A percentile compares a stretch with the other conserved stretches of the same genome.
Evolutionary conservation across 1,140 invertebrate species (phyloP).

Genomic region (Trypoxylus dichotomus): DNA sequence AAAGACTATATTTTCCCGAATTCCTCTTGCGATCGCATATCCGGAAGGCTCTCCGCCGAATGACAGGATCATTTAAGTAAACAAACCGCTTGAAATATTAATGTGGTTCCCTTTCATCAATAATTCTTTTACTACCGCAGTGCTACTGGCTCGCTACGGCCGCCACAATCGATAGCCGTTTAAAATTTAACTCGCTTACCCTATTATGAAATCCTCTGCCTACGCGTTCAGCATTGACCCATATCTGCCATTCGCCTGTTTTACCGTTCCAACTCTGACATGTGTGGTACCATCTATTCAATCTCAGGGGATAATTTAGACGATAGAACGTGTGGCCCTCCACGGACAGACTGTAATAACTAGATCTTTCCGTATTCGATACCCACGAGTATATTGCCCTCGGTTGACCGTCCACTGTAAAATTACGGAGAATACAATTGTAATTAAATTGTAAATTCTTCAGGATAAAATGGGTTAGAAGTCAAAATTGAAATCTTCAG

Average conservation of each 20-base stretch:
- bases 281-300: conserved; percentile 82
- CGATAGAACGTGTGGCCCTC: conserved; percentile 79
- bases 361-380: conserved; percentile 73
- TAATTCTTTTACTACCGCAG: neutral
- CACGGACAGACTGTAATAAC: conserved; percentile 77
- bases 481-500: too few species aligned
- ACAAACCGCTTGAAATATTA: conserved; percentile 3
- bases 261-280: conserved; percentile 85
- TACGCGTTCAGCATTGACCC: conserved; percentile 80
- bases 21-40: neutral
- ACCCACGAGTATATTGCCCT: conserved; percentile 76
- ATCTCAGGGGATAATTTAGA: conserved; percentile 76
- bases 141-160: neutral
- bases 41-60: neutral
- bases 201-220: conserved; percentile 81
- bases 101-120: neutral
- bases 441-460: conserved; percentile 9
- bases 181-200: conserved; percentile 58
- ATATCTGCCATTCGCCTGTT: conserved; percentile 84
- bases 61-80: neutral
- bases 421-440: conserved; percentile 2
- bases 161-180: neutral
- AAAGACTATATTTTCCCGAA: neutral
- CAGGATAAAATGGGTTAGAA: too few species aligned
- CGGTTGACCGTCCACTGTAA: conserved; percentile 68